phyloP scores from a whole-genome alignment of 2,797 vertebrate genomes.

The Pangasius sanitwongsei region DNA sequence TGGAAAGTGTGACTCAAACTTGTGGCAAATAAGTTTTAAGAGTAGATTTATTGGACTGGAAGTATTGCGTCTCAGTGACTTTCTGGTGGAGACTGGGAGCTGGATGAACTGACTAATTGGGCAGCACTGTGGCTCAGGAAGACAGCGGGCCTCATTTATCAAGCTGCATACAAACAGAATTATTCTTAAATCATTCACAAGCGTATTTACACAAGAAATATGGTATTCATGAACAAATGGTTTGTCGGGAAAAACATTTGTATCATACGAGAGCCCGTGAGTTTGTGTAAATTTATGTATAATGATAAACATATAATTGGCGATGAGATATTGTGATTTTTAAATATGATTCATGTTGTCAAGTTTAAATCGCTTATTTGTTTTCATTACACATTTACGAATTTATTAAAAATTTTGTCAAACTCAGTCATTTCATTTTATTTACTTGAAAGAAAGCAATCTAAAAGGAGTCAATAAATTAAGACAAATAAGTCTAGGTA shows the following conservation, averaged over 20 bases:
- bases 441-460: neutral
- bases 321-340: too few species aligned
- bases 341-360: neutral
- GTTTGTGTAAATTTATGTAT: neutral
- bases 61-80: constrained; percentile 48
- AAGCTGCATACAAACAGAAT: neutral
- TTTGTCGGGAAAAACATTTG: neutral
- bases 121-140: constrained; percentile 39
- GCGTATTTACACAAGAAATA: neutral
- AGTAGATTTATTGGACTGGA: constrained; percentile 54
- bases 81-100: constrained; percentile 21
- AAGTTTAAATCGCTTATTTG: neutral
- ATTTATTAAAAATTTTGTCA: neutral
- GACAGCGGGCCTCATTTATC: neutral
- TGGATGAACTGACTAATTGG: constrained; percentile 50
- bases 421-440: neutral
- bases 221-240: neutral
- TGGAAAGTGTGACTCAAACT: constrained; percentile 53
- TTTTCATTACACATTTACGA: neutral
- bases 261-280: too few species aligned
- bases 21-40: constrained; percentile 46
- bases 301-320: neutral
- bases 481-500: neutral
- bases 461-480: neutral
- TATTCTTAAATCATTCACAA: neutral